Percentiles rank a stretch among this genome's conserved stretches.
Evolutionary conservation across 2,113 vertebrate species (phyloP).

Genomic region (Percina caprodes): DNA sequence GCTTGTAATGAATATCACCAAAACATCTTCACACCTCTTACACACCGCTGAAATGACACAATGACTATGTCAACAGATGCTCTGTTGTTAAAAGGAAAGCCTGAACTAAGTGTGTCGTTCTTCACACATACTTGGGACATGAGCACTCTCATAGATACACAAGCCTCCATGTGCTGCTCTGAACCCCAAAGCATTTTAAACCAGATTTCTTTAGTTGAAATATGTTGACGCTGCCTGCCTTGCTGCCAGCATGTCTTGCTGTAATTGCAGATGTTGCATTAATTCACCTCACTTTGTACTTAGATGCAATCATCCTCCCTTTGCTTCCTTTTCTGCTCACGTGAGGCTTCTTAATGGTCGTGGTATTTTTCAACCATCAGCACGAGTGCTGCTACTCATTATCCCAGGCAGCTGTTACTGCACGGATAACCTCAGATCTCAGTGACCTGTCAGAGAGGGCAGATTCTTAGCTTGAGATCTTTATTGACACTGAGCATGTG

Average conservation of each 20-base stretch:
- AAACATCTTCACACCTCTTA: constrained; percentile 64
- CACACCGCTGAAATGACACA: constrained; percentile 56
- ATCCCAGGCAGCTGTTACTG: constrained; percentile 67
- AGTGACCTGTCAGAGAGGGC: constrained; percentile 67
- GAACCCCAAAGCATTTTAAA: not conserved
- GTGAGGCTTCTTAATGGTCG: constrained; percentile 39
- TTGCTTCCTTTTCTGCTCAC: constrained; percentile 25
- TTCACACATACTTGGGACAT: not conserved
- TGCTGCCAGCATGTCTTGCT: not conserved
- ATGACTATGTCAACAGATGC: constrained; percentile 48
- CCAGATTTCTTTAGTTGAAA: not conserved
- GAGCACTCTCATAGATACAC: not conserved
- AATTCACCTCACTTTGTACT: not conserved
- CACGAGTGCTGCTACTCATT: constrained; percentile 70
- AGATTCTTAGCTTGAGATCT: constrained; percentile 62
- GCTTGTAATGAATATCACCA: constrained; percentile 71
- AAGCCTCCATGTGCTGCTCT: not conserved
- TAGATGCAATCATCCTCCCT: constrained; percentile 12
- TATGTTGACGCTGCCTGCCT: not conserved
- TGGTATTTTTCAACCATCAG: constrained; percentile 60
- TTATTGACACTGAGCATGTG: constrained; percentile 50
- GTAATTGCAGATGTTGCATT: constrained; percentile 20
- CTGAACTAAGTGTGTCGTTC: constrained; percentile 25
- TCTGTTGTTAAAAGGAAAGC: constrained; percentile 18
- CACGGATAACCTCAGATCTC: constrained; percentile 54